A percentile compares a stretch with the other conserved stretches of the same genome.
phyloP scores from a whole-genome alignment of 2,888 invertebrate species.

The Pomacea canaliculata region DNA sequence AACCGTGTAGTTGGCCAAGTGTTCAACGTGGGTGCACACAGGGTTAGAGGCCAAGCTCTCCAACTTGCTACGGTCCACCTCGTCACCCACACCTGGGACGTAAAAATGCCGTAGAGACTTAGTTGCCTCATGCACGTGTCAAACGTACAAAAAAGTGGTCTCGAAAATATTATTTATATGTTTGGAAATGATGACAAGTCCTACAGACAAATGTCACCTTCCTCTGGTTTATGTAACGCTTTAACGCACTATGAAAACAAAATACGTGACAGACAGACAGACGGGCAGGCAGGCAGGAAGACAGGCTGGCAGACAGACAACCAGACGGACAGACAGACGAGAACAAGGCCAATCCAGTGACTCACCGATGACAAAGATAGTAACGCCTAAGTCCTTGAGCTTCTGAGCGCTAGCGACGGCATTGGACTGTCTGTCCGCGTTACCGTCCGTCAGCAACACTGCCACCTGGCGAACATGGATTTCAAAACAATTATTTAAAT shows the following conservation, averaged over 20 bases:
- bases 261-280: no score
- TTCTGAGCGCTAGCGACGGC: constrained; percentile 12
- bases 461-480: constrained; percentile 17
- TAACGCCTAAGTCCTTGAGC: constrained; percentile 26
- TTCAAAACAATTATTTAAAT: neutral
- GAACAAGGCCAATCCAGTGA: neutral
- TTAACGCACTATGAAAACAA: no score
- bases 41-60: constrained; percentile 44
- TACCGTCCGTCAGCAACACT: constrained; percentile 25
- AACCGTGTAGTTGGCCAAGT: constrained; percentile 40
- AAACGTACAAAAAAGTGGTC: no score
- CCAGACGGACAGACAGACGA: no score
- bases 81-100: constrained; percentile 42
- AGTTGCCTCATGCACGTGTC: no score
- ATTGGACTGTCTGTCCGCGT: constrained; percentile 5
- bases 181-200: no score
- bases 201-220: no score
- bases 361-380: constrained; percentile 25
- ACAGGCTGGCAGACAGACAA: no score
- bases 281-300: no score
- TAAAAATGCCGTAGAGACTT: no score
- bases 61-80: constrained; percentile 38
- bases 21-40: constrained; percentile 47
- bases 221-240: no score
- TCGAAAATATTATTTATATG: no score